phyloP scores from a whole-genome alignment of 1,140 invertebrate species.

The Drosophila obscura region DNA sequence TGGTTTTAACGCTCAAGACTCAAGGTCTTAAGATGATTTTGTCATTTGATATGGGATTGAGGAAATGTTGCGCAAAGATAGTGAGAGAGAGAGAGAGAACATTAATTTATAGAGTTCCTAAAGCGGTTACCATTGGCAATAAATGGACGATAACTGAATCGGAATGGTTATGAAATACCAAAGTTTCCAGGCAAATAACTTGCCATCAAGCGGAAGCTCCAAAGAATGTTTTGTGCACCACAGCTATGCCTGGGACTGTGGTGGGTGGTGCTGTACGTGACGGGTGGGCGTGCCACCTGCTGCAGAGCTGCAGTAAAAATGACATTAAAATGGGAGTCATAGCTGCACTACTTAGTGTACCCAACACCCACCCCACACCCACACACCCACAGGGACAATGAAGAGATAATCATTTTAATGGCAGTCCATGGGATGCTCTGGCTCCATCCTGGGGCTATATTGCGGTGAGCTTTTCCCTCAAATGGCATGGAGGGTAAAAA shows the following conservation, averaged over 20 bases:
- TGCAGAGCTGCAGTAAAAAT: conserved; percentile 56
- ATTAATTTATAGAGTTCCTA: neutral
- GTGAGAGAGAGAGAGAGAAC: no score
- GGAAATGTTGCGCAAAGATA: neutral
- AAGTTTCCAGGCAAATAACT: no score
- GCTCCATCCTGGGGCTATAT: no score
- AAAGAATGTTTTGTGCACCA: no score
- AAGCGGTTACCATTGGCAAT: no score
- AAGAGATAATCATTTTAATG: conserved; percentile 65
- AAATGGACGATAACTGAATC: no score
- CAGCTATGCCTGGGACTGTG: conserved; percentile 1
- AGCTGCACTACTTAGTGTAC: conserved; percentile 43
- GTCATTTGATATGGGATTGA: conserved; percentile 32
- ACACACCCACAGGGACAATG: conserved; percentile 11
- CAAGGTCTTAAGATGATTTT: conserved; percentile 39
- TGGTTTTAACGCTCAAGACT: conserved; percentile 28
- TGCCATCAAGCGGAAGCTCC: no score
- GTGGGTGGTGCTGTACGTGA: conserved; percentile 1
- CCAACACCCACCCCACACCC: conserved; percentile 40
- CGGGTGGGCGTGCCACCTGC: conserved; percentile 22
- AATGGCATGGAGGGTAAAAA: conserved; percentile 15
- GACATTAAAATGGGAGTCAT: conserved; percentile 59
- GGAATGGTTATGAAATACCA: no score
- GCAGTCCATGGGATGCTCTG: conserved; percentile 2
- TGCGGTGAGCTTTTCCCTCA: no score